These are phyloP conservation scores for Magallana ariakensis DNA, from an alignment of 1,140 invertebrate genomes.

Conservation along the genomic window DNA sequence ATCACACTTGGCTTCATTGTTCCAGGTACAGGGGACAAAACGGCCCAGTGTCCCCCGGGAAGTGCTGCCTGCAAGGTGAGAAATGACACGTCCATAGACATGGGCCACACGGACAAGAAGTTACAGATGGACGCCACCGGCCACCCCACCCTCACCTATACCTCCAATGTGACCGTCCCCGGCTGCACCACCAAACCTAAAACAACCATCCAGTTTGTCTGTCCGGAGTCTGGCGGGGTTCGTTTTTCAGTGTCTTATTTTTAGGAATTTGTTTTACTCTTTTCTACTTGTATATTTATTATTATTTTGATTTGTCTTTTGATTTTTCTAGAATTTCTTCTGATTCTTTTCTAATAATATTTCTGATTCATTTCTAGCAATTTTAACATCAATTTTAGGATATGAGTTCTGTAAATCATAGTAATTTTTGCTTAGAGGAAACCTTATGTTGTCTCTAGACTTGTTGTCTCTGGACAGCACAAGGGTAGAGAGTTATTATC, in stretches of 20 bases:
- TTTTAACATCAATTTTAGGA: no score
- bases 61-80: constrained; percentile 64
- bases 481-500: no score
- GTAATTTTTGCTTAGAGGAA: no score
- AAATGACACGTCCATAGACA: constrained; percentile 36
- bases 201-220: constrained; percentile 71
- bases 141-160: constrained; percentile 57
- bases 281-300: no score
- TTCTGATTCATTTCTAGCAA: no score
- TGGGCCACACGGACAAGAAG: constrained; percentile 58
- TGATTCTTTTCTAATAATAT: no score
- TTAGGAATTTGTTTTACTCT: no score
- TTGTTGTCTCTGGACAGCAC: no score
- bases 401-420: no score
- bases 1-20: neutral
- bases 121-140: constrained; percentile 59
- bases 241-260: constrained; percentile 9
- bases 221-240: constrained; percentile 73
- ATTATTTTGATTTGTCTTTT: no score
- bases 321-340: no score
- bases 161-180: constrained; percentile 49
- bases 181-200: constrained; percentile 65
- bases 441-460: no score
- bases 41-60: constrained; percentile 61
- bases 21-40: constrained; percentile 40